Percentiles rank a stretch among this genome's conserved stretches.
Conservation (phyloP, 2,888 invertebrate species). For the Ennomos quercinarius region DNA sequence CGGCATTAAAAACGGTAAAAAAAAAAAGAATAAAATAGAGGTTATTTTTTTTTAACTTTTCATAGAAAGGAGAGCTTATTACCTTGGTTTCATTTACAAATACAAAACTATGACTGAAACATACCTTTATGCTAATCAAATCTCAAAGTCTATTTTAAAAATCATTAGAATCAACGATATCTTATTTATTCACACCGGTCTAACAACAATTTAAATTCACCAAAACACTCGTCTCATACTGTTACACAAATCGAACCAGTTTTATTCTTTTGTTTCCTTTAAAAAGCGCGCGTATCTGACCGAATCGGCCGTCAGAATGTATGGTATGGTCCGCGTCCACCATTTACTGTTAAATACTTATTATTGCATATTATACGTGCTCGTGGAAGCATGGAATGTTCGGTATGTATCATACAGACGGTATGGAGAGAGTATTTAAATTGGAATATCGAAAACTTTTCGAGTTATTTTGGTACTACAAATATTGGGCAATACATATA, state of each 20-base stretch:
- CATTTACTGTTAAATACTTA: conserved; percentile 57
- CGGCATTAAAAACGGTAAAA: too few relatives aligned
- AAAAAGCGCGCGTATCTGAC: conserved; percentile 47
- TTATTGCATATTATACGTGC: conserved; percentile 12
- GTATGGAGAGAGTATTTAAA: conserved; percentile 18
- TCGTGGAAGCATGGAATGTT: conserved; percentile 1
- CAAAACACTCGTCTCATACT: conserved; percentile 2
- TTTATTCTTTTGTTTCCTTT: conserved; percentile 26
- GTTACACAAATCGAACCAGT: conserved; percentile 7
- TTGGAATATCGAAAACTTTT: conserved; percentile 7
- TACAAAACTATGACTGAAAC: background rate
- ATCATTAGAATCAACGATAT: too few relatives aligned
- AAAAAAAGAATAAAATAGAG: too few relatives aligned
- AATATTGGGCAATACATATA: conserved; percentile 15
- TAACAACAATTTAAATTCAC: background rate
- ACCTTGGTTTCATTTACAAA: too few relatives aligned
- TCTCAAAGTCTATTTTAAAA: conserved; percentile 8
- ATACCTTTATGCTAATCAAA: conserved; percentile 10
- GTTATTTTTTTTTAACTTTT: too few relatives aligned
- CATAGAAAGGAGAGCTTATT: too few relatives aligned
- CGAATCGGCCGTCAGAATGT: conserved; percentile 51
- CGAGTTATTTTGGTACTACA: background rate
- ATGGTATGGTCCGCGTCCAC: conserved; percentile 44
- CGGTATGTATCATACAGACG: conserved; percentile 3
- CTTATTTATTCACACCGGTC: conserved; percentile 1